These are phyloP conservation scores for Zoanthus gigantus DNA, from an alignment of 92 coral and sea anemone species.

Conservation along the genomic window DNA sequence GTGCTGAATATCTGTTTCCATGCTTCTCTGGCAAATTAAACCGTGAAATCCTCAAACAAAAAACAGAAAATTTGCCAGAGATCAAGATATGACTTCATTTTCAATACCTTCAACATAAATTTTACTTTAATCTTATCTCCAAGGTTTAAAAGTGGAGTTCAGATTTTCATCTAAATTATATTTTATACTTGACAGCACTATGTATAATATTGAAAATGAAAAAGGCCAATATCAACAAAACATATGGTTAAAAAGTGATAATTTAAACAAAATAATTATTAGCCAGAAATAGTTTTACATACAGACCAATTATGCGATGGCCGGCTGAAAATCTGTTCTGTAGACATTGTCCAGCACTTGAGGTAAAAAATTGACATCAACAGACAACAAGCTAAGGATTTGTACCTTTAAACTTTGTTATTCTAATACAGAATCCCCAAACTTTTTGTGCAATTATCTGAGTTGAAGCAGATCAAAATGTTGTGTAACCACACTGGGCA, in stretches of 20 bases:
- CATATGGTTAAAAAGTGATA: not conserved
- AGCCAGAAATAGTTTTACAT: not conserved
- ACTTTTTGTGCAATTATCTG: not conserved
- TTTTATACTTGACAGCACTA: not conserved
- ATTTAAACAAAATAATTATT: slow-evolving; percentile 5
- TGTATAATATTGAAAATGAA: slow-evolving; percentile 6
- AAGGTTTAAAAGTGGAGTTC: not conserved
- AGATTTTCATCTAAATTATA: not conserved
- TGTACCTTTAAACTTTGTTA: not conserved
- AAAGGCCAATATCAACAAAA: not conserved
- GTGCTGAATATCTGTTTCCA: slow-evolving; percentile 5
- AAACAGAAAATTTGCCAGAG: not conserved
- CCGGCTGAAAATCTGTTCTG: slow-evolving; percentile 2
- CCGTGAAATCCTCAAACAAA: not conserved
- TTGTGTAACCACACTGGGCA: slow-evolving; percentile 32
- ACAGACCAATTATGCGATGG: slow-evolving; percentile 26
- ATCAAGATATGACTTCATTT: not conserved
- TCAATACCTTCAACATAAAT: not conserved
- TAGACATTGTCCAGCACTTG: slow-evolving; percentile 24
- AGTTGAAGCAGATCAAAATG: slow-evolving; percentile 3
- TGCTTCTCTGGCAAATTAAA: not conserved
- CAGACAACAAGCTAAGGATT: not conserved
- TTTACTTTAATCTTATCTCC: not conserved
- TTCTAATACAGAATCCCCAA: not conserved
- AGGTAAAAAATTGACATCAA: not conserved